Evolutionary conservation across 1,140 invertebrate species (phyloP).

Genomic region (Pseudomyrmex concolor): DNA sequence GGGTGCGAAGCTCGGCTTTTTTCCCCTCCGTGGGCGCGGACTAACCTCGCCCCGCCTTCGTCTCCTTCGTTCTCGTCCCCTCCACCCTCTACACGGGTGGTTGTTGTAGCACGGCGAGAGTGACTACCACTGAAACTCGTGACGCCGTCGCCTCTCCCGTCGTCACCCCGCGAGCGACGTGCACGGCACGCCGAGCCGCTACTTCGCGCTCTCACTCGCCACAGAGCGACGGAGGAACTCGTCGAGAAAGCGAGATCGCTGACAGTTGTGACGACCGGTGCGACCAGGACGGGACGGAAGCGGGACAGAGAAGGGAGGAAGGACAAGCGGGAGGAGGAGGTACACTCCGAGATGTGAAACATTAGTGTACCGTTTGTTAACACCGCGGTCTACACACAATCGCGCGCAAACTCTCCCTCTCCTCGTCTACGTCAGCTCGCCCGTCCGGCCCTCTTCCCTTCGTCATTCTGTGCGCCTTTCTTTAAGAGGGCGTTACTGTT

Average conservation of each 20-base stretch:
- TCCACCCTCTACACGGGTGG: constrained; percentile 14
- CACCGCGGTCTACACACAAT: constrained; percentile 83
- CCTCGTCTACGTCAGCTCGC: constrained; percentile 2
- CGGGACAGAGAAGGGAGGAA: constrained; percentile 71
- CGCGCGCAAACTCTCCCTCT: constrained; percentile 67
- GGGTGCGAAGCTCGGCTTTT: constrained; percentile 82
- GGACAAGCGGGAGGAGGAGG: constrained; percentile 60
- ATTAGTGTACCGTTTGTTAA: constrained; percentile 85
- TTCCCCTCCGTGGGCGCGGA: constrained; percentile 86
- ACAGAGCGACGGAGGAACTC: constrained; percentile 68
- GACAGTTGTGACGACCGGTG: not conserved
- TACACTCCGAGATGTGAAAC: constrained; percentile 84
- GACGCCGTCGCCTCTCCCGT: constrained; percentile 62
- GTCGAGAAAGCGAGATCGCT: constrained; percentile 35
- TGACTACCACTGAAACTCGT: constrained; percentile 65
- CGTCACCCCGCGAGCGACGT: constrained; percentile 67
- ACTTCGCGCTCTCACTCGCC: constrained; percentile 81
- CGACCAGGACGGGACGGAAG: constrained; percentile 11
- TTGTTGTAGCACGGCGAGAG: constrained; percentile 46
- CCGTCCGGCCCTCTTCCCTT: constrained; percentile 20
- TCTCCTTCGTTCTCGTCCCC: constrained; percentile 73
- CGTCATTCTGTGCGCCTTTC: constrained; percentile 22
- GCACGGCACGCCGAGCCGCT: constrained; percentile 72
- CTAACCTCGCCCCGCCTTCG: constrained; percentile 83
- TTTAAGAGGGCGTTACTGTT: constrained; percentile 59